Percentiles rank a stretch among this genome's conserved stretches.
Conservation (phyloP, 37 sponge, comb jelly and placozoan genomes). For the Cliona cf. orientalis region DNA sequence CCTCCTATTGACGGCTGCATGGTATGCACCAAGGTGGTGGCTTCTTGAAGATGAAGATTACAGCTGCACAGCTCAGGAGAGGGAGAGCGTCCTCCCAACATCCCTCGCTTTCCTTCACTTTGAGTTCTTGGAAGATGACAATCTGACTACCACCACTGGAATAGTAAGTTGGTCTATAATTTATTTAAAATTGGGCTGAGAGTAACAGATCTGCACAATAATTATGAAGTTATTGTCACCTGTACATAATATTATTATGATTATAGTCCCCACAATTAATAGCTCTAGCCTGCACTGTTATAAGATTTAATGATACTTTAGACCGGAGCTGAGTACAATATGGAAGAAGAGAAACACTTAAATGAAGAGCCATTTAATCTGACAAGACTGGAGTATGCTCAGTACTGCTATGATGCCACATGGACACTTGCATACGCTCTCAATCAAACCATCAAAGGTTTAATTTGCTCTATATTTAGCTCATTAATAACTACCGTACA, state of each 20-base stretch:
- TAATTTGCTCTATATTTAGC: too few species aligned
- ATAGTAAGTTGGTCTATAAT: too few species aligned
- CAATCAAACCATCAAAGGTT: conserved; percentile 35
- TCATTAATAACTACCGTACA: too few species aligned
- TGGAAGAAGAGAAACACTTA: not conserved
- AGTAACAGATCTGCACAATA: too few species aligned
- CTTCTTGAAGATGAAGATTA: not conserved
- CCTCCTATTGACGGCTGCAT: conserved; percentile 35
- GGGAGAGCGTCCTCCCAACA: conserved; percentile 14
- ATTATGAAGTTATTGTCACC: too few species aligned
- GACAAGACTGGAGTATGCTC: conserved; percentile 15
- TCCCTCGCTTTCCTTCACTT: conserved; percentile 50
- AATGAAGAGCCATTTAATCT: conserved; percentile 13
- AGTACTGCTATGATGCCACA: conserved; percentile 60
- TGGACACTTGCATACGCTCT: conserved; percentile 63
- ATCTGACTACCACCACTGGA: conserved; percentile 3
- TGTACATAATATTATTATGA: too few species aligned
- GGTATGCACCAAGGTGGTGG: conserved; percentile 42
- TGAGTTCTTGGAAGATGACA: conserved; percentile 7
- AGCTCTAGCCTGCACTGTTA: too few species aligned
- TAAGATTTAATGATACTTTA: too few species aligned
- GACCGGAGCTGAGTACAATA: conserved; percentile 34
- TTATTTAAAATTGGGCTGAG: too few species aligned
- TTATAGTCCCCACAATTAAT: too few species aligned
- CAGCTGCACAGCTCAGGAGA: conserved; percentile 17